Evolutionary conservation across 2,113 vertebrate species (phyloP), one percentile per base, ranked within the genome.

Genomic region (Formicarius rufipectus): DNA sequence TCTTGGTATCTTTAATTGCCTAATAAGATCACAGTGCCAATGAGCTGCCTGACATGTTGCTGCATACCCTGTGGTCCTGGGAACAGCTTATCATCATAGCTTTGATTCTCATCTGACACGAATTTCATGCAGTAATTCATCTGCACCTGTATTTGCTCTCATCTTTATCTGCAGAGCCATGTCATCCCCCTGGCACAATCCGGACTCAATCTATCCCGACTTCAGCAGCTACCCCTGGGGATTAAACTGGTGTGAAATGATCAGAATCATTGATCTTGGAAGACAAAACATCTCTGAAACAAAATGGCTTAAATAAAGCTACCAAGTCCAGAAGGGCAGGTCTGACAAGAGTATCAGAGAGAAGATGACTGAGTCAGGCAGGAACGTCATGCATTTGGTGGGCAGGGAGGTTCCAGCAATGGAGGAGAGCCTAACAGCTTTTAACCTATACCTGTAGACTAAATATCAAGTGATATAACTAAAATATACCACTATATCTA

Each of bases 201-300:
- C 59, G 39, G 91, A 68, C 10, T 7, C 58, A 58, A 6, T 16
- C 63, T 84, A 50, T 80, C 76, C 75, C 39, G 39, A 50, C 58
- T 52, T 69, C 67, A 91, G 22, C 68, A 71, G 67, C 37, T 63
- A 58, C 59, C 59, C 77, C 45, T 45, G 37, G 4, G 37, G 44
- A 67, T 93, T 39, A 81, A 88, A 91, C 33, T 40, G 58, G 74
- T 4, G 2, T 33, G 45, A 73, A 71, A 72, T 39, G 50, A 81
- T 72, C 78, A 81, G 89, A 87, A 84, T 35, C 56, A 21, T 47
- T 87, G 91, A 94, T 94, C 69, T 86, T 84, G 79, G 69, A 95
- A 96, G 93, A 97, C 89, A 89, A 90, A 91, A 87, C 18, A n/a
- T 40, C 72, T 90, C 91, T 77, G 71, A 93, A 90, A 93, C 55